phyloP scores from a whole-genome alignment of 2,888 invertebrate species.

The Trisateles emortualis region DNA sequence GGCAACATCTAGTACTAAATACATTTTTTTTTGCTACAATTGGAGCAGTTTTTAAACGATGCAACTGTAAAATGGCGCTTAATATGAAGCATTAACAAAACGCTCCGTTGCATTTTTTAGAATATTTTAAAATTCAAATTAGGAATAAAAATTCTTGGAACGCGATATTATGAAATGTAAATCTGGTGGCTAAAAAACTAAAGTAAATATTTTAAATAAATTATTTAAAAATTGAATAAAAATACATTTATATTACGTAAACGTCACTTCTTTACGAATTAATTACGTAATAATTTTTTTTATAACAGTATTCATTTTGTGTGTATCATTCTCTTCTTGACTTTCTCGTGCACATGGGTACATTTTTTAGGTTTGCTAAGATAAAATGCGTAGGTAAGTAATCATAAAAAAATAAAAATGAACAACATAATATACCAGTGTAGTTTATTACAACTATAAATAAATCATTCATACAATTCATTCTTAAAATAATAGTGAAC shows the following conservation, averaged over 20 bases:
- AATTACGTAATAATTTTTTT: not conserved
- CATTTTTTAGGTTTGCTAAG: slow-evolving; percentile 4
- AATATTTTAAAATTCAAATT: slow-evolving; percentile 9
- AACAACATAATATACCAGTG: not conserved
- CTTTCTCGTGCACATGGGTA: not conserved
- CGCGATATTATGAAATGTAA: not conserved
- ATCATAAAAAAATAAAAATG: slow-evolving; percentile 8
- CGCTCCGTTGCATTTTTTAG: slow-evolving; percentile 3
- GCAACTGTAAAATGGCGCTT: slow-evolving; percentile 8
- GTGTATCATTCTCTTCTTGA: not conserved
- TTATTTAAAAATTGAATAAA: not conserved
- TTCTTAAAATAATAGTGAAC: slow-evolving; percentile 8
- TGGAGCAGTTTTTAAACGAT: slow-evolving; percentile 10
- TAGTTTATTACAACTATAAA: slow-evolving; percentile 12
- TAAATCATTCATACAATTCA: slow-evolving; percentile 4
- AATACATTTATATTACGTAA: not conserved
- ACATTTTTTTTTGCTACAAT: not conserved
- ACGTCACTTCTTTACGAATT: not conserved
- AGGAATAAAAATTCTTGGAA: not conserved
- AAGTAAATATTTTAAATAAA: not conserved
- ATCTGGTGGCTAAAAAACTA: no score
- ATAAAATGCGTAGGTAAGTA: slow-evolving; percentile 2
- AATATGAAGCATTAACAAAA: not conserved
- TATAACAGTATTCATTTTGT: not conserved
- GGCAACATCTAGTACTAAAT: no score